Base-by-base conservation (phyloP, 30 jellyfish, hydroid and myxozoan genomes). In the Sanderia malayensis region DNA sequence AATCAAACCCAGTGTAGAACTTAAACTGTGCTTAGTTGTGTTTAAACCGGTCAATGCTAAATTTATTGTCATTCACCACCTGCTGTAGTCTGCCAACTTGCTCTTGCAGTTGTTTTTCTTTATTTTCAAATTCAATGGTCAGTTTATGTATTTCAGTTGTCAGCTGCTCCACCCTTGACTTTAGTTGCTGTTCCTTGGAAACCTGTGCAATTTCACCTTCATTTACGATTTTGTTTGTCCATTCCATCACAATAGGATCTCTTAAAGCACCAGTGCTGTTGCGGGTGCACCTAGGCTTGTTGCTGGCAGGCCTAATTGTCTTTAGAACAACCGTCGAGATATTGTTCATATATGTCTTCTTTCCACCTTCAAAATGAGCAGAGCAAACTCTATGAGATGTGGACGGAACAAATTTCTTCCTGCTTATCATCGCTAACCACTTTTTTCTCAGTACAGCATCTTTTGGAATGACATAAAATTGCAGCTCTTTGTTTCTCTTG, bases 1-100 rank as follows among this genome's bases (percentile, higher is more conserved):
- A 46, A 11, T 24, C 55, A 46, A 71, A 46, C 26, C 76, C 76
- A 20, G 83, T 71, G 73, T 71, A 71, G 25, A 71, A 71, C 60
- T 71, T 71, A 31, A 71, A 44, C 44, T 45, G 71, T 25, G 71
- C n/a, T 24, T 71, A 53, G 30, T 46, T 71, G 73, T 71, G 73
- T 46, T 46, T 46, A 13, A 71, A 64, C 58, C 60, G 18, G 60
- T 28, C 60, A 29, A 64, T 31, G 76, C 60, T 29, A 15, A 64
- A 64, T 37, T 29, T 64, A 64, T 31, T 29, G 3, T 31, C 76
- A 64, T 31, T 37, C 32, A 37, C 52, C 60, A 29, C 15, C 58
- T 31, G 25, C 52, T 64, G 29, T 29, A 64, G 25, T 29, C 33
- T 17, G 60, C 28, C 29, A 64, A 64, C 33, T 64, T 64, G n/a